Evolutionary conservation across 2,888 invertebrate genomes (phyloP).

Genomic region (Neoitamus cyanurus): DNA sequence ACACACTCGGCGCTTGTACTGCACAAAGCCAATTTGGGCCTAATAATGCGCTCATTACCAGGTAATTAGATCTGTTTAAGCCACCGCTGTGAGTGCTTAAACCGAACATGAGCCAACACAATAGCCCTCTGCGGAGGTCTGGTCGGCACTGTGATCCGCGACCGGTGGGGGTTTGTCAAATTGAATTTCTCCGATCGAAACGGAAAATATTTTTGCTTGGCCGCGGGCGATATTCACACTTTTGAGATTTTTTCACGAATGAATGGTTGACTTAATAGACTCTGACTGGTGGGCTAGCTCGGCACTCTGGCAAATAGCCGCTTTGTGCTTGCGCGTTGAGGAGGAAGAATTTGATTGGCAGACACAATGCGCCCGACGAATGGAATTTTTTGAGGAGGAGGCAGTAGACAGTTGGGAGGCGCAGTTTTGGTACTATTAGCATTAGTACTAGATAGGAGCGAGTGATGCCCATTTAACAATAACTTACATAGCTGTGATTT

Average conservation of each 20-base stretch:
- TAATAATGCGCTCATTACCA: slow-evolving; percentile 36
- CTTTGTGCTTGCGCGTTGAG: slow-evolving; percentile 40
- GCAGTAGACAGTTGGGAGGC: background rate
- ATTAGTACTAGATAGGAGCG: background rate
- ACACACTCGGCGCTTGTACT: too few relatives aligned
- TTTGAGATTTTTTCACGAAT: slow-evolving; percentile 24
- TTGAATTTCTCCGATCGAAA: slow-evolving; percentile 35
- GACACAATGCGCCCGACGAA: background rate
- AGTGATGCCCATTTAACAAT: background rate
- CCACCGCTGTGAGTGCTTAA: slow-evolving; percentile 37
- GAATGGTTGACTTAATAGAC: slow-evolving; percentile 34
- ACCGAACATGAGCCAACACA: background rate
- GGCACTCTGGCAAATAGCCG: background rate
- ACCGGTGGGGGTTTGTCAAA: background rate
- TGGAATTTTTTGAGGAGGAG: background rate
- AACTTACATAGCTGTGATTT: background rate
- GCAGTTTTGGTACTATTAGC: background rate
- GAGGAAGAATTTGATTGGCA: slow-evolving; percentile 41
- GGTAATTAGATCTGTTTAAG: slow-evolving; percentile 45
- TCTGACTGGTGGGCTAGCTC: background rate
- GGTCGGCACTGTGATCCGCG: background rate
- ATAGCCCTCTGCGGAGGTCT: background rate
- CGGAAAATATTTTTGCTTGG: slow-evolving; percentile 34
- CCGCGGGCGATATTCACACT: slow-evolving; percentile 39
- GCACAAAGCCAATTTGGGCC: slow-evolving; percentile 32